Evolutionary conservation across 2,888 invertebrate species (phyloP).

Genomic region (Nomada goodeniana): DNA sequence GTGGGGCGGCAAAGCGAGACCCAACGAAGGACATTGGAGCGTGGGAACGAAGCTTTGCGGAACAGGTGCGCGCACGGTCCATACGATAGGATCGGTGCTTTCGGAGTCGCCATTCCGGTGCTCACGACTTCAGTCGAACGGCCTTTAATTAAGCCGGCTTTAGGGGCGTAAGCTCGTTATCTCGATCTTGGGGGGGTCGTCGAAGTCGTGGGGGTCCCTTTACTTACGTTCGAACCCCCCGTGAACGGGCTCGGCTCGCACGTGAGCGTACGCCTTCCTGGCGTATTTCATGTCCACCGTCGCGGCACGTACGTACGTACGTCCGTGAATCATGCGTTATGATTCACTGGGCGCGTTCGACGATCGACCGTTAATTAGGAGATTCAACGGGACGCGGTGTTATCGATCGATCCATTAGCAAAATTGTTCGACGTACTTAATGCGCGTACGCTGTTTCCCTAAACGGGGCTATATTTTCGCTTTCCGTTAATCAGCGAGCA

Average conservation of each 20-base stretch:
- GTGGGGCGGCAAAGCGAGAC: too few species aligned
- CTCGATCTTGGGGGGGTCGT: slow-evolving; percentile 73
- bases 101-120: slow-evolving; percentile 67
- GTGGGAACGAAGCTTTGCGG: slow-evolving; percentile 43
- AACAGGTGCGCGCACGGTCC: slow-evolving; percentile 43
- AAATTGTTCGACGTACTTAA: background rate
- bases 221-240: slow-evolving; percentile 62
- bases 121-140: slow-evolving; percentile 75
- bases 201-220: slow-evolving; percentile 55
- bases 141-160: slow-evolving; percentile 80
- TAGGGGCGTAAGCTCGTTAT: slow-evolving; percentile 78
- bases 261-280: slow-evolving; percentile 47
- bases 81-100: slow-evolving; percentile 55
- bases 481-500: too few species aligned
- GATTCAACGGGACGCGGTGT: slow-evolving; percentile 14
- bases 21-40: background rate
- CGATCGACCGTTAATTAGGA: slow-evolving; percentile 23
- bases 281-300: slow-evolving; percentile 49
- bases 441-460: too few species aligned
- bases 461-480: background rate
- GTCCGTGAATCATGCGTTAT: slow-evolving; percentile 53
- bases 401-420: slow-evolving; percentile 3
- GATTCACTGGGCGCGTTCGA: slow-evolving; percentile 43
- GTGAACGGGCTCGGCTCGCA: slow-evolving; percentile 30
- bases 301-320: slow-evolving; percentile 32